Percentiles rank a stretch among this genome's conserved stretches.
phyloP scores from a whole-genome alignment of 2,888 invertebrate species.

The Polylopha cassiicola region DNA sequence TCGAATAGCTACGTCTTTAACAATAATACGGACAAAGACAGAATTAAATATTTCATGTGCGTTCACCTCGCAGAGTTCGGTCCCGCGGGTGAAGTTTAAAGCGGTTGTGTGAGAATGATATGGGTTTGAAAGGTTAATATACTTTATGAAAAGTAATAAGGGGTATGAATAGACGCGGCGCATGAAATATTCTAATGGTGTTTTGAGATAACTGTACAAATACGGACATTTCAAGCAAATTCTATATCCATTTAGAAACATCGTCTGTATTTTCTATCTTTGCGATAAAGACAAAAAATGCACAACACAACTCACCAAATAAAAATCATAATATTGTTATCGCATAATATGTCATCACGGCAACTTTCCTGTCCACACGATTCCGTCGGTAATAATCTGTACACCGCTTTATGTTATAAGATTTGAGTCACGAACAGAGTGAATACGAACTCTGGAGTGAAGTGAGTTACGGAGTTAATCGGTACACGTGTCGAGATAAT shows the following conservation, averaged over 20 bases:
- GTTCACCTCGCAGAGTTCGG: constrained; percentile 9
- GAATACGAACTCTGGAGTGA: constrained; percentile 43
- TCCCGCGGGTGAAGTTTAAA: constrained; percentile 15
- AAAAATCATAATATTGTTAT: too few species aligned
- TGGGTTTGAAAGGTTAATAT: constrained; percentile 15
- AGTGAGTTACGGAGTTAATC: constrained; percentile 54
- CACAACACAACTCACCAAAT: too few species aligned
- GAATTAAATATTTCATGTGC: constrained; percentile 48
- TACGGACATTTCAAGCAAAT: background rate
- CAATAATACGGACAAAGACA: constrained; percentile 44
- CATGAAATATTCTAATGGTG: constrained; percentile 1
- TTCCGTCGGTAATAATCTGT: constrained; percentile 1
- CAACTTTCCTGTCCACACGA: background rate
- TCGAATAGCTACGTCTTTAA: constrained; percentile 50
- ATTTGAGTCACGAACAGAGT: constrained; percentile 55
- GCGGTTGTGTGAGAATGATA: constrained; percentile 17
- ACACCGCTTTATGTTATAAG: constrained; percentile 43
- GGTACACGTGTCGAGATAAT: constrained; percentile 52
- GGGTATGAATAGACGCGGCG: constrained; percentile 2
- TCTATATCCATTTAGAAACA: too few species aligned
- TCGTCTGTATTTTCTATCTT: too few species aligned
- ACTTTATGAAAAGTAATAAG: constrained; percentile 12
- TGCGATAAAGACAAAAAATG: too few species aligned
- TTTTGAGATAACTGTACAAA: background rate
- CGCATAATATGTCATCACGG: too few species aligned